Percentiles rank a stretch among this genome's conserved stretches.
These are phyloP conservation scores for Phrynocephalus vlangalii DNA, from an alignment of 2,797 vertebrate species.

Conservation along the genomic window DNA sequence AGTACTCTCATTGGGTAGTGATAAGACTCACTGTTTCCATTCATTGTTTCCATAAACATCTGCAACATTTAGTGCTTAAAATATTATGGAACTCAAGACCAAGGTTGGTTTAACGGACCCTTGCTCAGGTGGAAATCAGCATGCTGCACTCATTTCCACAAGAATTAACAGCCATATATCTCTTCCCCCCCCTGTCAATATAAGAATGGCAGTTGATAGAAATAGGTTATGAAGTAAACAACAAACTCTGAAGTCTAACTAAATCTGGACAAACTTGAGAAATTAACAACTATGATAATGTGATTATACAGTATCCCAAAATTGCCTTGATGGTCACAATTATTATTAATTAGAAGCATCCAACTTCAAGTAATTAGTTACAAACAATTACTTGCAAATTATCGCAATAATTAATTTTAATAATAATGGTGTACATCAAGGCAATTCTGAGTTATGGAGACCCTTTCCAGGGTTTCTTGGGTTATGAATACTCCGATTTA, in stretches of 20 bases:
- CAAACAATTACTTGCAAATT: no score
- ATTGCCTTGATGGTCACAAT: no score
- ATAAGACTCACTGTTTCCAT: neutral
- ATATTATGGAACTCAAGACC: neutral
- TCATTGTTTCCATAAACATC: constrained; percentile 16
- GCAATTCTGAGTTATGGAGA: no score
- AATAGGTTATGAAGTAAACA: neutral
- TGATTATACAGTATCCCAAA: no score
- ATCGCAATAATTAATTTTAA: no score
- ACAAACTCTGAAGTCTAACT: neutral
- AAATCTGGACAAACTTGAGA: no score
- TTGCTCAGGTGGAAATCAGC: neutral
- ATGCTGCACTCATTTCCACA: neutral
- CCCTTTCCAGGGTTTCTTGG: no score
- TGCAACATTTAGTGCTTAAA: constrained; percentile 21
- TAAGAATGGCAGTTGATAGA: neutral
- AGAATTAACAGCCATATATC: neutral
- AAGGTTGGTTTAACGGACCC: neutral
- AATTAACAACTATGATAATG: neutral
- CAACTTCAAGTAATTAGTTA: no score
- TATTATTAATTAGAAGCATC: no score
- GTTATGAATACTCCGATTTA: no score
- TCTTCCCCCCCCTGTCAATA: neutral
- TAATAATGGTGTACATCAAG: no score
- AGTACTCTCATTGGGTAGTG: constrained; percentile 1